Conservation (phyloP, 2,888 invertebrate genomes). For the Spialia ferax region DNA sequence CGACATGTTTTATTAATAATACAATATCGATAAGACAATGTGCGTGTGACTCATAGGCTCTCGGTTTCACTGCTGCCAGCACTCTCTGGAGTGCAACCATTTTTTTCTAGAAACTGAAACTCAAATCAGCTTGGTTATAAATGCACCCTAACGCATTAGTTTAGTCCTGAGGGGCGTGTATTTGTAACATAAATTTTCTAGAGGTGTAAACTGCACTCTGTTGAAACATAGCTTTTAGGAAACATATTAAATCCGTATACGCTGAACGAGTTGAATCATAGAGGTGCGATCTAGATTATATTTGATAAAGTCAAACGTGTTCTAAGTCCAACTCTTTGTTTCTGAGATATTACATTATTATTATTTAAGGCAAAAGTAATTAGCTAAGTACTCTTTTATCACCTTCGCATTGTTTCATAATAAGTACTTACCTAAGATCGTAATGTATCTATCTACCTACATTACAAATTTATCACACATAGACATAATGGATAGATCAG, state of each 20-base stretch:
- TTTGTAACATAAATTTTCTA: constrained; percentile 29
- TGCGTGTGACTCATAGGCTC: too few relatives aligned
- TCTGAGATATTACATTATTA: not conserved
- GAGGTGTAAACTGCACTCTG: constrained; percentile 36
- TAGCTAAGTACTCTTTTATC: too few relatives aligned
- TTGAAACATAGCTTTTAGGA: constrained; percentile 14
- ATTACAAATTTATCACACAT: too few relatives aligned
- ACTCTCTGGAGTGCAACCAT: not conserved
- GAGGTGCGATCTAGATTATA: not conserved
- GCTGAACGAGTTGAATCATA: not conserved
- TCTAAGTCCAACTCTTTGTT: constrained; percentile 6
- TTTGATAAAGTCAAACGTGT: not conserved
- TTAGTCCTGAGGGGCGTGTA: constrained; percentile 18
- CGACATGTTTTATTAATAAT: too few relatives aligned
- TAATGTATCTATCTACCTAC: too few relatives aligned
- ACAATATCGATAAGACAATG: too few relatives aligned
- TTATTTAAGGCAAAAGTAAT: too few relatives aligned
- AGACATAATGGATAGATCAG: too few relatives aligned
- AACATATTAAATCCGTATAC: constrained; percentile 10
- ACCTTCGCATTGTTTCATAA: too few relatives aligned
- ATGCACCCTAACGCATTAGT: constrained; percentile 32
- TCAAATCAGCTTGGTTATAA: constrained; percentile 18
- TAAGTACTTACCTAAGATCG: too few relatives aligned
- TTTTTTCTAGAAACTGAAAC: not conserved
- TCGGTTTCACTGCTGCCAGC: too few relatives aligned